Evolutionary conservation across 37 sponge, comb jelly and placozoan genomes (phyloP).

Genomic region (Cladorhizidae sp.): DNA sequence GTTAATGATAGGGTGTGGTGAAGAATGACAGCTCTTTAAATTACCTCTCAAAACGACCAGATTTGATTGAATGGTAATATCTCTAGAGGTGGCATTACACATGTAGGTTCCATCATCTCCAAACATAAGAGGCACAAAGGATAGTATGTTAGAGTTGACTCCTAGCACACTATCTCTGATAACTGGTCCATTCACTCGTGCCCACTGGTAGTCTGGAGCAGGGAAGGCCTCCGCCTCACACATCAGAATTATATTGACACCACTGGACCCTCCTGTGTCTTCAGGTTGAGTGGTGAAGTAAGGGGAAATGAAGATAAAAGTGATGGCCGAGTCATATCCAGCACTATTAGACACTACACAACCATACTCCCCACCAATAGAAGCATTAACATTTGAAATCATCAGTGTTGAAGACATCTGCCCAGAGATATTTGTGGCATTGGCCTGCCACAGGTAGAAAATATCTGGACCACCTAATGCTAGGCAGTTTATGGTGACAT

Average conservation of each 20-base stretch:
- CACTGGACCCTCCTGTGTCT: neutral
- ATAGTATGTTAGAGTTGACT: neutral
- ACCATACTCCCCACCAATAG: conserved; percentile 63
- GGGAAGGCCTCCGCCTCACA: conserved; percentile 65
- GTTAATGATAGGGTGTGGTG: too few relatives aligned
- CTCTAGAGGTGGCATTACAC: conserved; percentile 1
- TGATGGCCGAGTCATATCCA: conserved; percentile 19
- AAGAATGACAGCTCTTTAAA: too few relatives aligned
- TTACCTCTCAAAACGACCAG: neutral
- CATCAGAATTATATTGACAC: conserved; percentile 1
- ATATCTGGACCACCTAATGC: conserved; percentile 55
- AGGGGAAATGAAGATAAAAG: neutral
- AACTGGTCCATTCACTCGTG: neutral
- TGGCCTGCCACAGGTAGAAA: conserved; percentile 33
- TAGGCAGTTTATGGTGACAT: conserved; percentile 36
- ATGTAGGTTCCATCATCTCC: conserved; percentile 18
- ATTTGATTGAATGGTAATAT: neutral
- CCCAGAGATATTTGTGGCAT: conserved; percentile 8
- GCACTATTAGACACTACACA: conserved; percentile 73
- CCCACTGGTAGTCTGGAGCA: conserved; percentile 9
- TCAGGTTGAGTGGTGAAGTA: conserved; percentile 9
- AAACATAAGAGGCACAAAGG: neutral
- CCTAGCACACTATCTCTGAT: neutral
- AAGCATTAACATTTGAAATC: conserved; percentile 25
- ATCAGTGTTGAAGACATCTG: conserved; percentile 2